These are phyloP conservation scores for Hypanus sabinus DNA, from an alignment of 2,113 vertebrate species.

Conservation along the genomic window DNA sequence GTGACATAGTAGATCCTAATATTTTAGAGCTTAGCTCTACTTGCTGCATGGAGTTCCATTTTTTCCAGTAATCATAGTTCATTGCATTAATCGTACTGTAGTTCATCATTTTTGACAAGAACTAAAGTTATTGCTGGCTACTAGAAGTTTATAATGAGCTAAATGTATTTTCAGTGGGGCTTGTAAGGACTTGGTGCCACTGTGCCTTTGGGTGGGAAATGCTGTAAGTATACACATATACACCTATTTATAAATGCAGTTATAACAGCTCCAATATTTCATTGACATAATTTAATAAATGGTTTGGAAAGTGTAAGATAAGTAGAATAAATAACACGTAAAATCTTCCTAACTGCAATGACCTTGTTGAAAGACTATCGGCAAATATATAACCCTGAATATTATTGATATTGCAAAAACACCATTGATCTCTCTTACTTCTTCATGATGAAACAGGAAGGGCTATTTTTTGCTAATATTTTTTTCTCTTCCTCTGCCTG, in stretches of 20 bases:
- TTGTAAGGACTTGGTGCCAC: not conserved
- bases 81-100: constrained; percentile 24
- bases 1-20: constrained; percentile 31
- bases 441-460: not conserved
- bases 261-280: not conserved
- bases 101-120: constrained; percentile 30
- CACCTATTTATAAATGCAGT: not conserved
- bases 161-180: not conserved
- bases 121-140: constrained; percentile 17
- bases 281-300: not conserved
- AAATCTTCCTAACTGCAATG: not conserved
- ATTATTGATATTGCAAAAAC: not conserved
- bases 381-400: not conserved
- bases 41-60: constrained; percentile 6
- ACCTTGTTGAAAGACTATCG: constrained; percentile 3
- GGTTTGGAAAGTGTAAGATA: not conserved
- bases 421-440: not conserved
- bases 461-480: not conserved
- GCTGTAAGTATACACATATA: not conserved
- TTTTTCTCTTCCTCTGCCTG: not conserved
- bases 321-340: not conserved
- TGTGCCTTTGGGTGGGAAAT: not conserved
- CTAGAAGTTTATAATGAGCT: constrained; percentile 19
- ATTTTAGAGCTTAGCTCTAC: constrained; percentile 21
- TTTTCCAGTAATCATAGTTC: constrained; percentile 28